Evolutionary conservation across 64 coral and sea anemone genomes (phyloP).

Genomic region (Porites australiensis): DNA sequence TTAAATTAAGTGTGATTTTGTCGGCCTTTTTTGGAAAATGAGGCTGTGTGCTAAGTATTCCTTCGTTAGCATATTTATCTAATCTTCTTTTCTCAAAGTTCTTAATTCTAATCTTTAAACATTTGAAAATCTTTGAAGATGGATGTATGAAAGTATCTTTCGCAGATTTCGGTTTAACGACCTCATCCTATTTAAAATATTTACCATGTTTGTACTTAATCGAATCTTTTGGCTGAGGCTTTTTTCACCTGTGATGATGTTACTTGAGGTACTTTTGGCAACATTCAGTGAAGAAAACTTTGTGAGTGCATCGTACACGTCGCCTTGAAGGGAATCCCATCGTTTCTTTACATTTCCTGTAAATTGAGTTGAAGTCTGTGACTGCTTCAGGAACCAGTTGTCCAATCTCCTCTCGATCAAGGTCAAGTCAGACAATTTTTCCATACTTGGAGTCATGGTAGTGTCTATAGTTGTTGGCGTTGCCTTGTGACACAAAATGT

Average conservation of each 20-base stretch:
- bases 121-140: no score
- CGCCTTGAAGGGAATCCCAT: neutral
- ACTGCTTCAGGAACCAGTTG: neutral
- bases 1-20: neutral
- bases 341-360: neutral
- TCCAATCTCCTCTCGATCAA: conserved; percentile 8
- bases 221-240: neutral
- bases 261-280: neutral
- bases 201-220: neutral
- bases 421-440: neutral
- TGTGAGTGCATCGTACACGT: neutral
- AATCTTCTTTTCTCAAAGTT: no score
- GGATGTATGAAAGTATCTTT: no score
- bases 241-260: neutral
- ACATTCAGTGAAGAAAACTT: neutral
- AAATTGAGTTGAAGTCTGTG: neutral
- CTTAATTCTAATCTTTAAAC: no score
- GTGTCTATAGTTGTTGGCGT: neutral
- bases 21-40: no score
- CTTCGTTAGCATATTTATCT: no score
- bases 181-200: no score
- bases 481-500: neutral
- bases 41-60: no score
- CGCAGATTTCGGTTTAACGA: no score
- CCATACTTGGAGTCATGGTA: neutral